Evolutionary conservation across 2,888 invertebrate species (phyloP).

Genomic region (Alloplasta piceator): DNA sequence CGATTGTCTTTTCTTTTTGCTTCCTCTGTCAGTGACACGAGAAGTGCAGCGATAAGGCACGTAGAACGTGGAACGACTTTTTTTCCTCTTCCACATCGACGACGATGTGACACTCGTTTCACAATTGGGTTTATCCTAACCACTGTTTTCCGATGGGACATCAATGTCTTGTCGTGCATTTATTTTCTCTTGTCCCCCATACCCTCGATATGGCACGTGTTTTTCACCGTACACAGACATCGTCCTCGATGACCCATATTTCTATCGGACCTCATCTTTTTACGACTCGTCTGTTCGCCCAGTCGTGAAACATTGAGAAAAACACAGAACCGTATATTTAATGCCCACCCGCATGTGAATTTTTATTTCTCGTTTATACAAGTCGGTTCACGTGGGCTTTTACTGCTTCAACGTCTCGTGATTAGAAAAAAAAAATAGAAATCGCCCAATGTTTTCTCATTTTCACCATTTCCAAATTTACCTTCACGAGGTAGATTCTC

Average conservation of each 20-base stretch:
- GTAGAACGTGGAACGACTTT: constrained; percentile 13
- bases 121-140: constrained; percentile 39
- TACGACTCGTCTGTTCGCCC: constrained; percentile 5
- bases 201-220: neutral
- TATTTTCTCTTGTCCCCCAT: neutral
- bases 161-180: neutral
- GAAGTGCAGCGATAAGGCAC: constrained; percentile 34
- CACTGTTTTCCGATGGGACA: constrained; percentile 19
- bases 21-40: constrained; percentile 15
- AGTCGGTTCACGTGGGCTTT: neutral
- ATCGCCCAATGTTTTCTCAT: too few species aligned
- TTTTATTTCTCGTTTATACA: constrained; percentile 5
- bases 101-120: constrained; percentile 23
- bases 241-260: constrained; percentile 30
- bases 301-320: constrained; percentile 21
- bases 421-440: constrained; percentile 1
- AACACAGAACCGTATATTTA: constrained; percentile 15
- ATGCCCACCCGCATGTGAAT: neutral
- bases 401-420: neutral
- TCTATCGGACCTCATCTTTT: constrained; percentile 1
- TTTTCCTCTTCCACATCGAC: neutral
- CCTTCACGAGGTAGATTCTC: too few species aligned
- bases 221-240: neutral
- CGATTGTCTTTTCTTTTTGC: neutral
- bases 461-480: too few species aligned